These are phyloP conservation scores for Netelia inedita DNA, from an alignment of 2,888 invertebrate genomes.

Conservation along the genomic window DNA sequence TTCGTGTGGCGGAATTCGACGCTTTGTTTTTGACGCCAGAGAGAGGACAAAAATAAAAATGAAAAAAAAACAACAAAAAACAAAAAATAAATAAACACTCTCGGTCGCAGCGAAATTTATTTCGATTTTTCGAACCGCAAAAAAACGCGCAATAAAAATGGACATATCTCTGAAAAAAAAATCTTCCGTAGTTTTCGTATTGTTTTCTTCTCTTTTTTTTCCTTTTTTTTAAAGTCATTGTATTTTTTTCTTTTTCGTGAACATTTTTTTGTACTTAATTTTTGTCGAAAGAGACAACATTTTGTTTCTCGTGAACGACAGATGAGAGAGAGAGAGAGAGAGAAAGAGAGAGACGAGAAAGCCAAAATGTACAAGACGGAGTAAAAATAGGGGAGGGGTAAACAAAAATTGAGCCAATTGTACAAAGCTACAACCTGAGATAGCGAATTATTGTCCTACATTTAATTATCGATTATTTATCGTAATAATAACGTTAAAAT, in stretches of 20 bases:
- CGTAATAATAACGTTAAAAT: constrained; percentile 38
- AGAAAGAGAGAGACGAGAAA: constrained; percentile 1
- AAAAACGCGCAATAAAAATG: constrained; percentile 44
- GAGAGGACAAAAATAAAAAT: constrained; percentile 3
- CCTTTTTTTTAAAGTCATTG: not conserved
- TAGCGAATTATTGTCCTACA: constrained; percentile 59
- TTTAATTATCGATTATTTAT: constrained; percentile 34
- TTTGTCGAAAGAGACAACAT: not conserved
- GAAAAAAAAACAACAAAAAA: not conserved
- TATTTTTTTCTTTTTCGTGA: too few species aligned
- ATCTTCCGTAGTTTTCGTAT: not conserved
- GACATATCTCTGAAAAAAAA: constrained; percentile 45
- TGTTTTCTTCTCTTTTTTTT: not conserved
- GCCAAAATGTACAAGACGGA: constrained; percentile 14
- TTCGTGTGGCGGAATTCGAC: constrained; percentile 13
- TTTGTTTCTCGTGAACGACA: constrained; percentile 10
- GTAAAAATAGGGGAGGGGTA: constrained; percentile 5
- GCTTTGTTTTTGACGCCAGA: constrained; percentile 6
- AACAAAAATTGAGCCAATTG: constrained; percentile 54
- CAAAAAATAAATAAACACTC: constrained; percentile 5
- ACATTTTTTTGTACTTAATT: too few species aligned
- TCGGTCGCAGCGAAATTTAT: constrained; percentile 4
- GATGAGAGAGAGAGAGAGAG: not conserved
- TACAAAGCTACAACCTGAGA: constrained; percentile 66
- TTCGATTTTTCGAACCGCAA: constrained; percentile 24